Conservation (phyloP, 2,888 invertebrate genomes). For the Ceriagrion tenellum region DNA sequence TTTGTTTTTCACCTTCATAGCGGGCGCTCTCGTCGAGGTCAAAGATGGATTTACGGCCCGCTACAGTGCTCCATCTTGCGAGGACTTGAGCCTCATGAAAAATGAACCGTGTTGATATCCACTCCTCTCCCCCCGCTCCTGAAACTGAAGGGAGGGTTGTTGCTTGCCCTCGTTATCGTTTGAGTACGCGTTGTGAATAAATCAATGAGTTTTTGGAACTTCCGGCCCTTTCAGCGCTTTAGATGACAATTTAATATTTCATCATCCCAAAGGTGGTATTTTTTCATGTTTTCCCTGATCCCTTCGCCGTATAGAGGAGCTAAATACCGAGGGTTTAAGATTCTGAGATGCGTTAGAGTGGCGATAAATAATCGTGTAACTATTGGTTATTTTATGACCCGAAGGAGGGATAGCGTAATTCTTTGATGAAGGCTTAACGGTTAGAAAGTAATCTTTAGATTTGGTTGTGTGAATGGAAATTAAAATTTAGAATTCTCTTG, state of each 20-base stretch:
- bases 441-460: no score
- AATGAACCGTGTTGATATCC: constrained; percentile 53
- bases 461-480: no score
- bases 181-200: constrained; percentile 26
- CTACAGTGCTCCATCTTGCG: constrained; percentile 32
- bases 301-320: background rate
- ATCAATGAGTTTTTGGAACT: constrained; percentile 1
- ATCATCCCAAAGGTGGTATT: background rate
- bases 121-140: background rate
- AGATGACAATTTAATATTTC: background rate
- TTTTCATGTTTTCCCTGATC: background rate
- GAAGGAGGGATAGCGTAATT: background rate
- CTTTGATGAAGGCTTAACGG: background rate
- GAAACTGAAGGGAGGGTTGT: background rate
- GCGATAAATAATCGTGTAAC: background rate
- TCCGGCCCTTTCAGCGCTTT: background rate
- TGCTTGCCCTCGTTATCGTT: background rate
- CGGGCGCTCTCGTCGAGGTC: constrained; percentile 35
- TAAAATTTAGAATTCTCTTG: no score
- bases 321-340: background rate
- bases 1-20: background rate
- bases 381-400: background rate
- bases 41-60: constrained; percentile 56
- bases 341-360: background rate
- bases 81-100: constrained; percentile 48